phyloP scores from a whole-genome alignment of 2,888 invertebrate genomes.

The Serripes groenlandicus region DNA sequence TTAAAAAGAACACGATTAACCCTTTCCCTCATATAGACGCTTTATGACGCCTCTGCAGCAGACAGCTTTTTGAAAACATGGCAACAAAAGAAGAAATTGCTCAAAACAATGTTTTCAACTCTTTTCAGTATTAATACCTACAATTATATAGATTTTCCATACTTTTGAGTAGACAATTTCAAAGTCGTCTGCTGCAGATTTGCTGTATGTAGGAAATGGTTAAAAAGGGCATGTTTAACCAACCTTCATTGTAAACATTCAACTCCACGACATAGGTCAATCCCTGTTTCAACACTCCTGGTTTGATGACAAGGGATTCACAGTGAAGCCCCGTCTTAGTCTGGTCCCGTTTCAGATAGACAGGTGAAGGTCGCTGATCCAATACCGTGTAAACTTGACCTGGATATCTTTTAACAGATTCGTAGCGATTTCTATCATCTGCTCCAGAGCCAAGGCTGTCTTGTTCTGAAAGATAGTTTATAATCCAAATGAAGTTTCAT shows the following conservation, averaged over 20 bases:
- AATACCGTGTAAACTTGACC: slow-evolving; percentile 33
- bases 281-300: slow-evolving; percentile 79
- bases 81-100: background rate
- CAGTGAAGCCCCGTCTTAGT: slow-evolving; percentile 80
- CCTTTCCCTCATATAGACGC: background rate
- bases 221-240: too few species aligned
- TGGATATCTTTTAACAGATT: background rate
- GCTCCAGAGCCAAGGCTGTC: background rate
- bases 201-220: too few species aligned
- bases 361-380: slow-evolving; percentile 39
- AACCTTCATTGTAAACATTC: slow-evolving; percentile 73
- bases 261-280: slow-evolving; percentile 81
- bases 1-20: too few species aligned
- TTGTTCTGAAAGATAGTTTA: too few species aligned
- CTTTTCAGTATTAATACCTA: background rate
- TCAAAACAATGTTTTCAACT: background rate
- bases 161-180: too few species aligned
- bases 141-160: background rate
- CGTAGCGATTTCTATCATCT: slow-evolving; percentile 10
- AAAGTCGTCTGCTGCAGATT: background rate
- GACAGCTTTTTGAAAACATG: background rate
- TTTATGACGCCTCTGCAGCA: background rate
- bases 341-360: slow-evolving; percentile 31
- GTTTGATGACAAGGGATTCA: slow-evolving; percentile 81
- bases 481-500: too few species aligned